Evolutionary conservation across 2,113 vertebrate genomes (phyloP).

Genomic region (Arizona elegans): DNA sequence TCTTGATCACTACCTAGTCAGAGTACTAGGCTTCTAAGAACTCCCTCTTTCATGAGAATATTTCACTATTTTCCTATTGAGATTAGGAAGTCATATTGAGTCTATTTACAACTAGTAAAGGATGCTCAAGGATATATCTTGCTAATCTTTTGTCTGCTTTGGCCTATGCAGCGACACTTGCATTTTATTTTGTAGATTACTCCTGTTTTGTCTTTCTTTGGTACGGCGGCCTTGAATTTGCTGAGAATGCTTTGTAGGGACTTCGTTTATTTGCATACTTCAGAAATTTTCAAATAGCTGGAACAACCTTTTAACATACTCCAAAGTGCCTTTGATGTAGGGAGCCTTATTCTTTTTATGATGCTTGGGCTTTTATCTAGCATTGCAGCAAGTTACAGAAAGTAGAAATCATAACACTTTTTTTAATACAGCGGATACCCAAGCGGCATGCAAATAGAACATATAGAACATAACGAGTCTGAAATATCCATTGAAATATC

Average conservation of each 20-base stretch:
- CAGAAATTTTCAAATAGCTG: not conserved
- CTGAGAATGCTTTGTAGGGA: not conserved
- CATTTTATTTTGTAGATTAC: not conserved
- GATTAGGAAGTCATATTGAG: not conserved
- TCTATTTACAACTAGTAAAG: not conserved
- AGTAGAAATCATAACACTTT: not conserved
- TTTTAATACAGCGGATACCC: not conserved
- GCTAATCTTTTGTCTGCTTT: not conserved
- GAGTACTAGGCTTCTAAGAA: not conserved
- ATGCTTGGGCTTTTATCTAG: not conserved
- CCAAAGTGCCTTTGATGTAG: not conserved
- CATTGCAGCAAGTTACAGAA: not conserved
- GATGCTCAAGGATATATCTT: not conserved
- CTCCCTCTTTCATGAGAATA: not conserved
- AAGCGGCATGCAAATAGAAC: too few species aligned
- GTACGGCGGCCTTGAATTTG: not conserved
- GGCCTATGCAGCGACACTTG: not conserved
- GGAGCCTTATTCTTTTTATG: not conserved
- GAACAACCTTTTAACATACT: not conserved
- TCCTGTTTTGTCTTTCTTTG: not conserved
- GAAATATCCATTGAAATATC: too few species aligned
- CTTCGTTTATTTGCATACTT: not conserved
- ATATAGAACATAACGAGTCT: too few species aligned
- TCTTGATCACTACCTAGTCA: not conserved
- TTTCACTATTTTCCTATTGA: not conserved